These are phyloP conservation scores for Neostethus bicornis DNA, from an alignment of 2,797 vertebrate genomes.

Conservation along the genomic window DNA sequence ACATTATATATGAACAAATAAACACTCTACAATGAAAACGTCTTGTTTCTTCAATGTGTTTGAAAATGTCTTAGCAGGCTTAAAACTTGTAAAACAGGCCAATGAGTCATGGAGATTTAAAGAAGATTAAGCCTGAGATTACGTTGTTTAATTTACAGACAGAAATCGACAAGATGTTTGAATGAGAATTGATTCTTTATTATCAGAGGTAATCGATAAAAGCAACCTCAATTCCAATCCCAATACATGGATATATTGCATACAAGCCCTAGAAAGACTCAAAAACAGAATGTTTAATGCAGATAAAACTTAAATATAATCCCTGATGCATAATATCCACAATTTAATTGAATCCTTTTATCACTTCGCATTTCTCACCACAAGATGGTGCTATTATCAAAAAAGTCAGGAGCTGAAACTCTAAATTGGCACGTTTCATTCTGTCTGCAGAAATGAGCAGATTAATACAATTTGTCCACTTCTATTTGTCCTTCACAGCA, in stretches of 20 bases:
- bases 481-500: conserved; percentile 16
- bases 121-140: neutral
- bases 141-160: neutral
- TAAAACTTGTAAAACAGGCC: conserved; percentile 18
- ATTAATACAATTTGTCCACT: conserved; percentile 13
- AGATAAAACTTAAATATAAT: conserved; percentile 33
- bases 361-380: conserved; percentile 37
- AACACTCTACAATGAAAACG: neutral
- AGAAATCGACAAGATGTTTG: neutral
- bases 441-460: conserved; percentile 45
- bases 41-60: neutral
- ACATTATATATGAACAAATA: too few relatives aligned
- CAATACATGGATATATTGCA: conserved; percentile 67
- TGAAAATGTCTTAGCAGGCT: neutral
- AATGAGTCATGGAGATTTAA: neutral
- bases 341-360: conserved; percentile 21
- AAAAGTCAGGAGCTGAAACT: conserved; percentile 40
- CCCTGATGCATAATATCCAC: conserved; percentile 45
- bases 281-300: conserved; percentile 34
- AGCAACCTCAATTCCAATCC: conserved; percentile 50
- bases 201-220: conserved; percentile 59
- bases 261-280: conserved; percentile 60
- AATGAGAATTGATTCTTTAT: conserved; percentile 61
- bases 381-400: conserved; percentile 59
- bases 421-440: conserved; percentile 63